Conservation (phyloP, 2,113 vertebrate species). For the Ornithorhynchus anatinus region DNA sequence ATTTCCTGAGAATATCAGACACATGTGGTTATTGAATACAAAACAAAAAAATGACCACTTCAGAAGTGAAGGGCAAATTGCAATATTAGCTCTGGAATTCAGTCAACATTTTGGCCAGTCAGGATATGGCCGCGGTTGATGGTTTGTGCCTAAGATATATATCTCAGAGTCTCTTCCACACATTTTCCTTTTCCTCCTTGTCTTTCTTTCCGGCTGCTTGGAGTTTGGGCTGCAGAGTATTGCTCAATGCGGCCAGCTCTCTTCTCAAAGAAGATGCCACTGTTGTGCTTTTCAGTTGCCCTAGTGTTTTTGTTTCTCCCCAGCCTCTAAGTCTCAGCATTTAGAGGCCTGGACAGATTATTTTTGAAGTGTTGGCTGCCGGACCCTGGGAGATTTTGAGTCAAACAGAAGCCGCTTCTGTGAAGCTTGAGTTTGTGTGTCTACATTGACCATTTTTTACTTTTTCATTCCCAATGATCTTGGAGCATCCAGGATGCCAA, state of each 20-base stretch:
- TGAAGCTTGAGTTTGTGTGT: neutral
- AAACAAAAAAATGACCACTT: conserved; percentile 44
- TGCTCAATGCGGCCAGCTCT: neutral
- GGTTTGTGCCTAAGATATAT: neutral
- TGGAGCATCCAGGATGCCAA: neutral
- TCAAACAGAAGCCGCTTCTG: neutral
- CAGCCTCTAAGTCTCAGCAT: neutral
- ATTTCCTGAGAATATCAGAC: conserved; percentile 56
- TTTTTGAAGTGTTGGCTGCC: neutral
- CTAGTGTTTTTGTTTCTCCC: neutral
- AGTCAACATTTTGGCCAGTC: conserved; percentile 24
- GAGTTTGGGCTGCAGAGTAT: neutral
- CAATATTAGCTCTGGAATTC: neutral
- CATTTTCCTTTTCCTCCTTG: neutral
- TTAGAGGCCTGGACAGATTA: neutral
- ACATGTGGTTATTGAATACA: conserved; percentile 59
- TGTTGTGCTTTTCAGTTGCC: neutral
- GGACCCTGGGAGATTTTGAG: neutral
- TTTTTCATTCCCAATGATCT: no score
- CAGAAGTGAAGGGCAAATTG: conserved; percentile 58
- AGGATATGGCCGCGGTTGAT: conserved; percentile 11
- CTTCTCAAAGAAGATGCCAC: neutral
- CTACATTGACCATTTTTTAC: no score
- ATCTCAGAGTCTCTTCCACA: neutral
- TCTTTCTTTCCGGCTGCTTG: neutral